phyloP scores from a whole-genome alignment of 2,888 invertebrate species.

The Eristalis intricaria region DNA sequence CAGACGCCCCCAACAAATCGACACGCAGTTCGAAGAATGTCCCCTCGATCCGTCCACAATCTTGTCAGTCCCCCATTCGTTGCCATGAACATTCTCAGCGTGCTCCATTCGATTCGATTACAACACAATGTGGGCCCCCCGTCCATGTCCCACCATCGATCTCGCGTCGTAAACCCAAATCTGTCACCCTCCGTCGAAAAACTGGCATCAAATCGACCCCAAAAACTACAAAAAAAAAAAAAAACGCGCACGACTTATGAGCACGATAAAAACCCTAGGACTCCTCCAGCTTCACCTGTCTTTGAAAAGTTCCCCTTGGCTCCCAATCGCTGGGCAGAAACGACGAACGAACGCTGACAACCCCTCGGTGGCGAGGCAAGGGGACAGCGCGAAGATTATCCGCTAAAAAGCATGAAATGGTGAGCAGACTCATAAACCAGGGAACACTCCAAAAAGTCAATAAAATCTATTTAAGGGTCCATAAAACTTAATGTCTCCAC shows the following conservation, averaged over 20 bases:
- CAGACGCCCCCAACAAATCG: not conserved
- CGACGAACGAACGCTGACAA: not conserved
- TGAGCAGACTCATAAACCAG: constrained; percentile 32
- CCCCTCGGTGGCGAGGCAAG: not conserved
- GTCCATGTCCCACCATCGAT: not conserved
- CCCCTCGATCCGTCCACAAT: not conserved
- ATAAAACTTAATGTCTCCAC: constrained; percentile 46
- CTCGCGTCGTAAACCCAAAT: not conserved
- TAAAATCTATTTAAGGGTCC: constrained; percentile 60
- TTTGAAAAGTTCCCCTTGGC: not conserved
- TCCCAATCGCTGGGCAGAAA: not conserved
- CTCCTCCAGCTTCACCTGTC: constrained; percentile 32
- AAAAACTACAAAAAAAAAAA: not conserved
- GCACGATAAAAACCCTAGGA: constrained; percentile 11
- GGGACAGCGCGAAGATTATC: constrained; percentile 18
- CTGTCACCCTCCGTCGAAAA: constrained; percentile 1
- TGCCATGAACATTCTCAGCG: constrained; percentile 2
- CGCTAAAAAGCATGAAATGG: constrained; percentile 46
- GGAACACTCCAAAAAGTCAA: constrained; percentile 20
- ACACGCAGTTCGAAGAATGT: not conserved
- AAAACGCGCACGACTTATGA: not conserved
- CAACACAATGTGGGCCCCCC: not conserved
- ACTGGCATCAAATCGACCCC: not conserved
- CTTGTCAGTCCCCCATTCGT: not conserved
- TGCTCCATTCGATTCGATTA: not conserved